Evolutionary conservation across 2,888 invertebrate genomes (phyloP).

Genomic region (Cheilosia urbana): DNA sequence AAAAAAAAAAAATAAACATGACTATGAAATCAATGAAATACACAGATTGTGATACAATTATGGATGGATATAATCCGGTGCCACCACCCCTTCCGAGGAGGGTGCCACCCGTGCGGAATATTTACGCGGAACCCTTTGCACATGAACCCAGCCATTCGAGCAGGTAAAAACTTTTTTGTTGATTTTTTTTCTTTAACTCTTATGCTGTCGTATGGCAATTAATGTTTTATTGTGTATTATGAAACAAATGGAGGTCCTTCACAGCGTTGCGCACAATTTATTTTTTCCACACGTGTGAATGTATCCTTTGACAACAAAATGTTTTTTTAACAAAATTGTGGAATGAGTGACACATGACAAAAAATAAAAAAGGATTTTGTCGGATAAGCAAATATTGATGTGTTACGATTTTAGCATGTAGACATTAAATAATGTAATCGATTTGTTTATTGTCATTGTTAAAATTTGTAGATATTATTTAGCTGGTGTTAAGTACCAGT

Average conservation of each 20-base stretch:
- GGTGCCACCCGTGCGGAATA: constrained; percentile 83
- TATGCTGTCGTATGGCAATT: constrained; percentile 38
- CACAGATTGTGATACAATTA: constrained; percentile 84
- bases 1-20: constrained; percentile 79
- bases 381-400: constrained; percentile 27
- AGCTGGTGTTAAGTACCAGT: background rate
- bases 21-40: constrained; percentile 85
- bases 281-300: background rate
- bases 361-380: constrained; percentile 16
- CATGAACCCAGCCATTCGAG: constrained; percentile 84
- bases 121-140: constrained; percentile 84
- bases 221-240: constrained; percentile 71
- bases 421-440: constrained; percentile 15
- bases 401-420: constrained; percentile 16
- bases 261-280: constrained; percentile 56
- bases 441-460: background rate
- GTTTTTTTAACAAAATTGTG: background rate
- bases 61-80: constrained; percentile 84
- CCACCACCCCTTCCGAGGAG: constrained; percentile 84
- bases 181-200: constrained; percentile 20
- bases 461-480: background rate
- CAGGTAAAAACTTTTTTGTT: constrained; percentile 80
- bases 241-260: constrained; percentile 65
- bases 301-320: background rate
- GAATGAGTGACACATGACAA: background rate